Conservation (phyloP, 2,888 invertebrate genomes). For the Myopa testacea region DNA sequence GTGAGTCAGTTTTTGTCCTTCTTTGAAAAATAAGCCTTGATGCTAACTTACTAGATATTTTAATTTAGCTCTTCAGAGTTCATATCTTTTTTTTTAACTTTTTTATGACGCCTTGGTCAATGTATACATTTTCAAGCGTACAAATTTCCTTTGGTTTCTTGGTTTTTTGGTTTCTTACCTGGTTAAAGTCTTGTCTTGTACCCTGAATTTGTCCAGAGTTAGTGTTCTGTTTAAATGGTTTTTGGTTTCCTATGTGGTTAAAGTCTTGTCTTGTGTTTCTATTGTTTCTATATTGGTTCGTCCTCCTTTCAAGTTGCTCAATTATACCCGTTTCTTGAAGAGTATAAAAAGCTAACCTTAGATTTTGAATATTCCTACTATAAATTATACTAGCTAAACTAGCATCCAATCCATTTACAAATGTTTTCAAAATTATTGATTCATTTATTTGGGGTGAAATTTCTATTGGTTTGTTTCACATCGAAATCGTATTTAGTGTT, state of each 20-base stretch:
- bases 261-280: background rate
- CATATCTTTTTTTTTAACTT: background rate
- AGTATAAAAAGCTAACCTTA: conserved; percentile 4
- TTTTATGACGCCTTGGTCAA: too few relatives aligned
- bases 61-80: conserved; percentile 28
- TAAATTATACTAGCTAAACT: conserved; percentile 42
- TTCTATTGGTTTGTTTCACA: conserved; percentile 41
- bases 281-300: background rate
- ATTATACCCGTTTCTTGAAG: background rate
- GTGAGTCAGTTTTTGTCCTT: too few relatives aligned
- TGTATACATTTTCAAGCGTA: too few relatives aligned
- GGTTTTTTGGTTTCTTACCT: background rate
- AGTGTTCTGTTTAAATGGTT: background rate
- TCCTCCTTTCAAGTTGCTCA: background rate
- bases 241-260: background rate
- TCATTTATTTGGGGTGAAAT: conserved; percentile 45
- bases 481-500: conserved; percentile 46
- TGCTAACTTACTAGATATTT: conserved; percentile 21
- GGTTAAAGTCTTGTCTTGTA: background rate
- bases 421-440: conserved; percentile 46
- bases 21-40: background rate
- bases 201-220: background rate
- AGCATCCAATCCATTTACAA: conserved; percentile 42
- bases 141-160: background rate
- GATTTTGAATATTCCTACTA: conserved; percentile 39